Evolutionary conservation across 2,113 vertebrate species (phyloP).

Genomic region (Alosa alosa): DNA sequence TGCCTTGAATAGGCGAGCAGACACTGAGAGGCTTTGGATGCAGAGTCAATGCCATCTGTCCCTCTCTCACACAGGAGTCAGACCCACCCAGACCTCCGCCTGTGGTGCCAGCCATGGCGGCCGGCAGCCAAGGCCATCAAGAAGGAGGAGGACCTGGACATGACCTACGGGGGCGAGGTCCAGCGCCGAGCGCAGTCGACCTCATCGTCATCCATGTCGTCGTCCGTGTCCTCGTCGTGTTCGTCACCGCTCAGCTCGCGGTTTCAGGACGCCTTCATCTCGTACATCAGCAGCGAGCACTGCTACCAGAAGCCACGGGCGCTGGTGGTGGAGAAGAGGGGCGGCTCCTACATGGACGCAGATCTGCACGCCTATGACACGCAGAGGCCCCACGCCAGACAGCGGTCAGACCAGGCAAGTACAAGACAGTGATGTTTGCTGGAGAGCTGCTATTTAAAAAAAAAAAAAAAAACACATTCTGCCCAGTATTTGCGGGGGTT

Average conservation of each 20-base stretch:
- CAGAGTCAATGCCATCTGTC: background rate
- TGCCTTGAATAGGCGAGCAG: background rate
- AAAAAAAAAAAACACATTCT: background rate
- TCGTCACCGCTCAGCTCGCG: conserved; percentile 64
- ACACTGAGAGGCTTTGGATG: background rate
- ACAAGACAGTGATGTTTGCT: background rate
- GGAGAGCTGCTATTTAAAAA: background rate
- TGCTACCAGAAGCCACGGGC: conserved; percentile 98
- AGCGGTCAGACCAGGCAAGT: conserved; percentile 72
- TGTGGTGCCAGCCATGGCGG: conserved; percentile 94
- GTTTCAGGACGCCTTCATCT: conserved; percentile 91
- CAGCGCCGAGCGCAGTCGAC: conserved; percentile 25
- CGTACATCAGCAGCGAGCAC: conserved; percentile 93
- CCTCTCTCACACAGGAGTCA: conserved; percentile 71
- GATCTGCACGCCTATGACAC: conserved; percentile 69
- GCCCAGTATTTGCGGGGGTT: no score
- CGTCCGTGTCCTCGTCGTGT: conserved; percentile 55
- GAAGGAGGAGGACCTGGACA: conserved; percentile 43
- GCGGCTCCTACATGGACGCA: conserved; percentile 81
- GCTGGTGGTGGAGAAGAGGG: conserved; percentile 87
- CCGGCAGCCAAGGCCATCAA: conserved; percentile 73
- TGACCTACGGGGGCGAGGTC: background rate
- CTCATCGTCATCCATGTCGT: conserved; percentile 55
- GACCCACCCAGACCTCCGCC: conserved; percentile 85
- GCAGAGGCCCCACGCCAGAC: conserved; percentile 81